Percentiles rank a stretch among this genome's conserved stretches.
Evolutionary conservation across 2,888 invertebrate genomes (phyloP).

Genomic region (Heteromurus nitidus): DNA sequence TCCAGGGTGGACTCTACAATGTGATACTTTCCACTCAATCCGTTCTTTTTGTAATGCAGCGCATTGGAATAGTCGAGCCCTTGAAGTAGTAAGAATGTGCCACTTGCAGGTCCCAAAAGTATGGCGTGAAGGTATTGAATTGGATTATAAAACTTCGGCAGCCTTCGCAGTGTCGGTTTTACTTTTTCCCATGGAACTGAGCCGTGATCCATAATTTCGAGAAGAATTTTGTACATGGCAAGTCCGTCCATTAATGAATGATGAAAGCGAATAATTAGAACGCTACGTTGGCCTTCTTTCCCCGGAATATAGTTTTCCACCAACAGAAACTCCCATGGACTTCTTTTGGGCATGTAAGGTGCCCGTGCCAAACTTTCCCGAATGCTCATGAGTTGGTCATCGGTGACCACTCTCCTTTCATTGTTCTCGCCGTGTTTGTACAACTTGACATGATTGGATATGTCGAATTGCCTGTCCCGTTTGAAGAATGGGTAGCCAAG

Average conservation of each 20-base stretch:
- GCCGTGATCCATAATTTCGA: constrained; percentile 10
- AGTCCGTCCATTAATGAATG: constrained; percentile 18
- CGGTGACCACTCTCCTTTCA: background rate
- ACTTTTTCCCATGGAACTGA: background rate
- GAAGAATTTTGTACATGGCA: constrained; percentile 20
- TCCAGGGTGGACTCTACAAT: background rate
- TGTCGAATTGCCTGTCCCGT: constrained; percentile 31
- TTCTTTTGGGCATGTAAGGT: constrained; percentile 9
- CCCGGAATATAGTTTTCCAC: constrained; percentile 25
- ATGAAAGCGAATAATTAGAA: background rate
- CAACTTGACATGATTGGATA: constrained; percentile 19
- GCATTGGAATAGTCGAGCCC: constrained; percentile 12
- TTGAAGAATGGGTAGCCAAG: constrained; percentile 34
- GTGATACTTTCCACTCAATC: background rate
- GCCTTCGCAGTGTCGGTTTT: background rate
- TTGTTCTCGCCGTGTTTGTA: background rate
- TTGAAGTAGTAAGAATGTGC: background rate
- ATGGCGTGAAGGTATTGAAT: constrained; percentile 2
- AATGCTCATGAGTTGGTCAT: constrained; percentile 6
- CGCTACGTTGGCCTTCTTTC: background rate
- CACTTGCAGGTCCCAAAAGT: constrained; percentile 5
- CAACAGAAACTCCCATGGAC: constrained; percentile 38
- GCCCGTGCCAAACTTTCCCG: constrained; percentile 18
- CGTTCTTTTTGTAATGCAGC: background rate
- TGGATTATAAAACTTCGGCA: background rate